Base-by-base conservation (phyloP, 2,113 vertebrate species). In the Labeo rohita region DNA sequence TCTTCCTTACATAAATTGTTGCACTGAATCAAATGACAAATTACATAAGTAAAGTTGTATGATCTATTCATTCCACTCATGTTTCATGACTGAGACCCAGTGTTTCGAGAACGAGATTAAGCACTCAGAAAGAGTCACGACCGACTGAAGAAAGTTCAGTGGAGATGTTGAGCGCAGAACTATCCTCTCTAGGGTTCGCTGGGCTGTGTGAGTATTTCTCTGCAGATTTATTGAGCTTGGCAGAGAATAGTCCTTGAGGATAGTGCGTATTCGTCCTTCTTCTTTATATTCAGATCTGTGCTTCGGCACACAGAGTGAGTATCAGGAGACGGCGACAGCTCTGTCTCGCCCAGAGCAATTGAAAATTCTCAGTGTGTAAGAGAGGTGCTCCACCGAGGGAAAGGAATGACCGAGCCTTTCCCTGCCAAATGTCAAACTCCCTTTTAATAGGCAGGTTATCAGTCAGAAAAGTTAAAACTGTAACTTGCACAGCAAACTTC, bases 251-350 rank as follows among this genome's bases (percentile, higher is more conserved):
- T 50, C 39, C 49, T 50, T 3, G 49, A 68, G 15, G 11, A 68
- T 0, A 28, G 23, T 68, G 65, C 23, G 2, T 66, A 39, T 43
- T 45, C 18, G 15, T 73, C 39, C 39, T 47, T 47, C 68, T 47
- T 73, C 18, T 73, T 73, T 73, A 47, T 47, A 73, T 73, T 73
- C 70, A 43, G 39, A 47, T 73, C 18, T 73, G 8, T 73, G 43
- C 34, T 73, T n/a, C 39, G 9, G 18, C 39, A 45, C 16, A 39
- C 68, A 43, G 16, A 72, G 16, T 12, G 39, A 36, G 70, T 10
- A n/a, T 73, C 18, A 73, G 56, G 56, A 59, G 56, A 59, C 8
- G 70, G 68, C 9, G 18, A 47, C 70, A 73, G 43, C 43, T 21
- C 21, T n/a, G 70, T 73, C 43, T 72, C 16, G 34, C 68, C 65